Percentiles rank a stretch among this genome's conserved stretches.
Evolutionary conservation across 2,113 vertebrate genomes (phyloP).

Genomic region (Etheostoma cragini): DNA sequence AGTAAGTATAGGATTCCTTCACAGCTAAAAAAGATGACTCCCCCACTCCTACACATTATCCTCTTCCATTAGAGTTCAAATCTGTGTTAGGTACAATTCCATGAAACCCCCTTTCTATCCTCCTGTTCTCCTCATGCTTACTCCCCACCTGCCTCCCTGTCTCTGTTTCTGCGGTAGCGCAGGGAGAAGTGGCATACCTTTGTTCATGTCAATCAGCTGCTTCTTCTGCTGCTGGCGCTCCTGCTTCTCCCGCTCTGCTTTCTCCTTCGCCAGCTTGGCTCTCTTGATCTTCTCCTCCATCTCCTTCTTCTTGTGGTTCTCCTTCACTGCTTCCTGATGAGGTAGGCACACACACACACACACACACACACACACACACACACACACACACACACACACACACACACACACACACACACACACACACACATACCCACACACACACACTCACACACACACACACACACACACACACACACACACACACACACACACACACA

Average conservation of each 20-base stretch:
- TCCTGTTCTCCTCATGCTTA: conserved; percentile 33
- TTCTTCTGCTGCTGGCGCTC: conserved; percentile 98
- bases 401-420: conserved; percentile 16
- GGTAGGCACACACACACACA: conserved; percentile 31
- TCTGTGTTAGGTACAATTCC: conserved; percentile 64
- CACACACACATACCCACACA: conserved; percentile 35
- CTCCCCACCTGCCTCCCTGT: conserved; percentile 45
- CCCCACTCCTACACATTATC: conserved; percentile 47
- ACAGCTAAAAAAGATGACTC: conserved; percentile 45
- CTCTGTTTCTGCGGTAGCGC: conserved; percentile 49
- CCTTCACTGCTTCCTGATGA: conserved; percentile 94
- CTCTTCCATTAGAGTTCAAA: conserved; percentile 60
- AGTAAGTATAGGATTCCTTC: conserved; percentile 51
- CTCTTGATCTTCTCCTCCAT: conserved; percentile 96
- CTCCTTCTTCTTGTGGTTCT: conserved; percentile 97
- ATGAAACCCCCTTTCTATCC: conserved; percentile 32
- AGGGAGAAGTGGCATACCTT: conserved; percentile 87
- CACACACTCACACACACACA: conserved; percentile 20
- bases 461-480: conserved; percentile 6
- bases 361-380: conserved; percentile 16
- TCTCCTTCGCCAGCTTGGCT: conserved; percentile 97
- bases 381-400: conserved; percentile 13
- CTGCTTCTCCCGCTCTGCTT: conserved; percentile 94
- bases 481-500: conserved; percentile 34
- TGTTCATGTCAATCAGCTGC: conserved; percentile 98